phyloP scores from a whole-genome alignment of 2,888 invertebrate genomes.

The Drosophila neutralis region DNA sequence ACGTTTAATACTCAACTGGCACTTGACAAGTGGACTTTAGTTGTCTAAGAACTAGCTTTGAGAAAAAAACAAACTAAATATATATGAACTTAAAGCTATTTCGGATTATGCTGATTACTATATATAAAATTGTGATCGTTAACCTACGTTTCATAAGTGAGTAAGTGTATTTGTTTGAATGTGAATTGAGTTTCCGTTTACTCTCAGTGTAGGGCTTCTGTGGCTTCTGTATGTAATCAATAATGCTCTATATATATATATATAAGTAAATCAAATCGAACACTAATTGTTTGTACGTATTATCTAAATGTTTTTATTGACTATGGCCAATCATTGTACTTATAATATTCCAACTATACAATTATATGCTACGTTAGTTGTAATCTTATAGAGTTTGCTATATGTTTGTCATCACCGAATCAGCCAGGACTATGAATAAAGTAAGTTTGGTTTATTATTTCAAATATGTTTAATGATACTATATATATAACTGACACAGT shows the following conservation, averaged over 20 bases:
- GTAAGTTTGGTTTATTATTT: background rate
- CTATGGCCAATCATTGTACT: background rate
- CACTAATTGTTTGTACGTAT: background rate
- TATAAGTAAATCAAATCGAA: conserved; percentile 1
- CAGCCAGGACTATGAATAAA: conserved; percentile 1
- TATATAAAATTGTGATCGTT: background rate
- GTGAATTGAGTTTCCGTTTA: background rate
- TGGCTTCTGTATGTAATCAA: background rate
- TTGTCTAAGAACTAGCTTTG: background rate
- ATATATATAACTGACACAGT: background rate
- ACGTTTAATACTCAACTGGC: background rate
- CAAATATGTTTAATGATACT: background rate
- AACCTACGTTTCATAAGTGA: background rate
- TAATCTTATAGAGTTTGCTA: background rate
- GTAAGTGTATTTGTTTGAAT: background rate
- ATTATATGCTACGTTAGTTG: background rate
- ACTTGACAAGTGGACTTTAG: background rate
- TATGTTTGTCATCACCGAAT: background rate
- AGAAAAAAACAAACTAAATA: background rate
- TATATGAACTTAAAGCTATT: background rate
- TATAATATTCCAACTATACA: background rate
- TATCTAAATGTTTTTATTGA: background rate
- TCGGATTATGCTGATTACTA: background rate
- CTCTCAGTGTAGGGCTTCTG: background rate
- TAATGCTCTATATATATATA: background rate